phyloP scores from a whole-genome alignment of 1,140 invertebrate genomes.

The Cheumatopsyche charites region DNA sequence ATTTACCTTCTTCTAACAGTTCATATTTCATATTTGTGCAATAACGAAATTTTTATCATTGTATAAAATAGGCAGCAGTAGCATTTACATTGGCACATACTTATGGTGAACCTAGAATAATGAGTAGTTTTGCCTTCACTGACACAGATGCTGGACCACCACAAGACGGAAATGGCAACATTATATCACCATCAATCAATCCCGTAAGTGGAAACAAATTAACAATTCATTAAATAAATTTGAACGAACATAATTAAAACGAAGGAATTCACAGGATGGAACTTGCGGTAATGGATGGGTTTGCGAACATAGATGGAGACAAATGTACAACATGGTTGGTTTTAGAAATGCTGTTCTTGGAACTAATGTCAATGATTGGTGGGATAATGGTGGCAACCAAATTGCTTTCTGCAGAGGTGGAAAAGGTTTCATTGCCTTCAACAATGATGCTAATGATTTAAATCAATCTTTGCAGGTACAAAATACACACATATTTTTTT shows the following conservation, averaged over 20 bases:
- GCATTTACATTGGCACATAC: slow-evolving; percentile 86
- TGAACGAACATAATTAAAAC: background rate
- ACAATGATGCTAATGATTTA: slow-evolving; percentile 66
- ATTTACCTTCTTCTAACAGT: background rate
- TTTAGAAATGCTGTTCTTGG: slow-evolving; percentile 72
- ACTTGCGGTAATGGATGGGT: slow-evolving; percentile 82
- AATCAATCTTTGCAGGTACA: slow-evolving; percentile 61
- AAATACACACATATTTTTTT: background rate
- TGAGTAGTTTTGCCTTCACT: slow-evolving; percentile 76
- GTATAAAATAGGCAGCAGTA: slow-evolving; percentile 65
- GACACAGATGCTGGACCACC: slow-evolving; percentile 67
- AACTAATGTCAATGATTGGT: slow-evolving; percentile 68
- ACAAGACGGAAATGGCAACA: slow-evolving; percentile 66
- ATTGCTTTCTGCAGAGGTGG: slow-evolving; percentile 77
- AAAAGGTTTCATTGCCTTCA: slow-evolving; percentile 78
- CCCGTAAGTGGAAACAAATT: slow-evolving; percentile 51
- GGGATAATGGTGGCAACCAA: slow-evolving; percentile 75
- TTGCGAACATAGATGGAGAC: slow-evolving; percentile 87
- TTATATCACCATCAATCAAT: slow-evolving; percentile 68
- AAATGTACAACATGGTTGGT: slow-evolving; percentile 80
- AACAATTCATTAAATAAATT: slow-evolving; percentile 6
- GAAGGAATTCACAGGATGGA: slow-evolving; percentile 57
- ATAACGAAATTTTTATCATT: slow-evolving; percentile 24
- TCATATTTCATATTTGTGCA: too few species aligned
- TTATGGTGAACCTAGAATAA: slow-evolving; percentile 75